Conservation (phyloP, 2,113 vertebrate species). For the Clupea harengus region DNA sequence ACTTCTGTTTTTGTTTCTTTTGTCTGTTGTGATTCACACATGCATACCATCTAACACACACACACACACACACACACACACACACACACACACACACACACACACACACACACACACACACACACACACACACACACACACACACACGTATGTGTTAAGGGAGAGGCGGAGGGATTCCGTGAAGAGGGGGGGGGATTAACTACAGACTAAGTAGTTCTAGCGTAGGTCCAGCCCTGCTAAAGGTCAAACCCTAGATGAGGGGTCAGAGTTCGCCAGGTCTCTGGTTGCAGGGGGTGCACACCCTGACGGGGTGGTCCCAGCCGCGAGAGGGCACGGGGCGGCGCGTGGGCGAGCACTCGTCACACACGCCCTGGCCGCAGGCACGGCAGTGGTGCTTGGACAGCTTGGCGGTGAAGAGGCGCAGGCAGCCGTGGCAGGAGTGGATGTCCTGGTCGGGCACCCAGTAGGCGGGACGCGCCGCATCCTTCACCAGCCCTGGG, state of each 20-base stretch:
- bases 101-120: background rate
- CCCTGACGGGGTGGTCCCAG: conserved; percentile 96
- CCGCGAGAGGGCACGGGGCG: conserved; percentile 90
- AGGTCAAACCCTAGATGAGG: background rate
- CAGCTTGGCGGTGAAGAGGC: conserved; percentile 88
- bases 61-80: background rate
- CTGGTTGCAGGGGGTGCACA: conserved; percentile 91
- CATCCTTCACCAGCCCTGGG: conserved; percentile 91
- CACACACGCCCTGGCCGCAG: conserved; percentile 95
- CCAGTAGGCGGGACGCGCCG: conserved; percentile 94
- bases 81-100: background rate
- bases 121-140: background rate
- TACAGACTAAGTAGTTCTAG: background rate
- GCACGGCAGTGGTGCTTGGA: conserved; percentile 98
- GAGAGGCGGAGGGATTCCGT: background rate
- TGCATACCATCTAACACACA: no score
- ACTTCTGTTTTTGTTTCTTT: background rate
- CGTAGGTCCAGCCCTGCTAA: background rate
- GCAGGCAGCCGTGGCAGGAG: conserved; percentile 86
- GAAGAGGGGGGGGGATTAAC: background rate
- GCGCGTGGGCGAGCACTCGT: conserved; percentile 87
- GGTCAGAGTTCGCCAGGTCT: conserved; percentile 88
- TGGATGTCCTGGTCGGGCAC: conserved; percentile 96
- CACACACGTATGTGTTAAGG: background rate
- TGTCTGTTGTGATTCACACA: background rate